Percentiles rank a stretch among this genome's conserved stretches.
These are phyloP conservation scores for Apodemia zela DNA, from an alignment of 2,888 invertebrate genomes.

Conservation along the genomic window DNA sequence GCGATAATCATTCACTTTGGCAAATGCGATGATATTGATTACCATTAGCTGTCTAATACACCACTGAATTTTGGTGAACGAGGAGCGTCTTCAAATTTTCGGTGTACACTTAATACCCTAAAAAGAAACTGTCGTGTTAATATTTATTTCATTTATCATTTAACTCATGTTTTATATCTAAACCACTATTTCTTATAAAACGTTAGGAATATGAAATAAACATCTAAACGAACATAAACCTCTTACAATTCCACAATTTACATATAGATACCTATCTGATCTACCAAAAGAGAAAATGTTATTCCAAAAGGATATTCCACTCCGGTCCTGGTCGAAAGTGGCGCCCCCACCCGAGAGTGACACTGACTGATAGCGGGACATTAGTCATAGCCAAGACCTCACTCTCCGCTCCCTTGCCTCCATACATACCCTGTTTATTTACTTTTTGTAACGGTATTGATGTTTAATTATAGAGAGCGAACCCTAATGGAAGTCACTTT, in stretches of 20 bases:
- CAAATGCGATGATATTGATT: no score
- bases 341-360: constrained; percentile 76
- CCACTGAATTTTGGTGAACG: no score
- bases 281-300: constrained; percentile 67
- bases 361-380: constrained; percentile 85
- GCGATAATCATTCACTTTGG: no score
- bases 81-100: no score
- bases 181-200: neutral
- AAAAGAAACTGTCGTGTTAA: no score
- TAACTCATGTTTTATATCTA: no score
- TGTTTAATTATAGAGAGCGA: constrained; percentile 77
- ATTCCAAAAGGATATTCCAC: constrained; percentile 65
- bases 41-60: no score
- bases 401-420: constrained; percentile 69
- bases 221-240: constrained; percentile 4
- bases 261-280: constrained; percentile 69
- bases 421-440: constrained; percentile 76
- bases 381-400: constrained; percentile 84
- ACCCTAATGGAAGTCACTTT: constrained; percentile 68
- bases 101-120: no score
- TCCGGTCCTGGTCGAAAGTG: constrained; percentile 68
- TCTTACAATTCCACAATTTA: constrained; percentile 39
- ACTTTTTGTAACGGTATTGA: constrained; percentile 80
- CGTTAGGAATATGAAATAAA: constrained; percentile 4
- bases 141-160: no score